Evolutionary conservation across 2,888 invertebrate genomes (phyloP), one percentile per base, ranked within the genome.

Genomic region (Apamea crenata): DNA sequence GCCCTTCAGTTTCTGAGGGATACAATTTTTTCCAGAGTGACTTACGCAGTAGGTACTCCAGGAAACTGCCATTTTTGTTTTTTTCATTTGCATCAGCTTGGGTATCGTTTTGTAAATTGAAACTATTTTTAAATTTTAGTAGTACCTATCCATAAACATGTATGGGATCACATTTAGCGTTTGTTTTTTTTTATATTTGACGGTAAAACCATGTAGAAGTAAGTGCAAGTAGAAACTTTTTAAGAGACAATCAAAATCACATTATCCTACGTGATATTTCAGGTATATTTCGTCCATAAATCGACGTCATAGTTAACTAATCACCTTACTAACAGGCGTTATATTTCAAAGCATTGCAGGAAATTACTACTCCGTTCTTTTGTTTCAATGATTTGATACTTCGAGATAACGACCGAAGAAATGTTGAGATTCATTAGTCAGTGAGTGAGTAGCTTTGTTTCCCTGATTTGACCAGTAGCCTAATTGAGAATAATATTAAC

Each of bases 301-400:
- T 87, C 80, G 84, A 7, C 40, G 79, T 78, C 84, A 84, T 78
- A 69, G 87, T 82, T 74, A 88, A 87, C 80, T 84, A 89, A 87
- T 83, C 80, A 75, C 77, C 77, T 66, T n/a, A 59, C 78, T 77
- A 84, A 89, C 80, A 61, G 65, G 74, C 44, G 59, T 61, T 76
- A 76, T 79, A 73, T 85, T 85, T 80, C 80, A 80, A 80, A 84
- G 78, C 72, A 56, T 77, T 77, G 70, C 74, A 85, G 89, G 83
- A 89, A 87, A 90, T 90, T 85, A 81, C 84, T 59, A 69, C 83
- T 73, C 70, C 72, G 40, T 56, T 73, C 83, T 81, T 87, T 89
- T 89, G 85, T 89, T 87, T 90, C 87, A 74, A 82, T 83, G 81
- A 90, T 90, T 89, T 87, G 87, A 85, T 87, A 83, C 75, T 79